Base-by-base conservation (phyloP, 2,113 vertebrate genomes). In the Aldabrachelys gigantea region DNA sequence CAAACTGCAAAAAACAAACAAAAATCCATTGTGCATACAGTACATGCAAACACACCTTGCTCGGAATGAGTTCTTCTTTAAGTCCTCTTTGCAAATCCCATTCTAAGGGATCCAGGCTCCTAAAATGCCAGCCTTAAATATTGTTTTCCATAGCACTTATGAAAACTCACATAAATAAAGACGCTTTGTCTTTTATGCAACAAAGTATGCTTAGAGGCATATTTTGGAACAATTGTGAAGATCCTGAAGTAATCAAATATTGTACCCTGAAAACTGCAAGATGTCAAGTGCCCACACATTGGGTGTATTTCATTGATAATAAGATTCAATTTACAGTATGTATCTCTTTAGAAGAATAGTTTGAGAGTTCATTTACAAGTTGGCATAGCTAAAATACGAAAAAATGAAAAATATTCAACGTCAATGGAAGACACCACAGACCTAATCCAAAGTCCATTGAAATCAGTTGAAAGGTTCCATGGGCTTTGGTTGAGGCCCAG, bases 341-440 rank as follows among this genome's bases (percentile, higher is more conserved):
- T 22, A 27, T 79, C 13, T 78, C 31, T 59, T n/a, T n/a, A 16
- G n/a, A 89, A 41, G 3, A 53, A 13, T 24, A 84, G 17, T 6
- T 79, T 59, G 31, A 47, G 89, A 90, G 76, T 80, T 38, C 75
- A 27, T 25, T 76, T 47, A 44, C 75, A 47, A 76, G 38, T 76
- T 76, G 24, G 41, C 24, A 35, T 13, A 75, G 19, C 31, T 87
- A 83, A 80, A 41, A 75, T n/a, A 10, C 38, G 31, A 38, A 38
- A 22, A 44, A 5, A 47, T 6, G n/a, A 44, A 84, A 25, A 8
- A 75, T 6, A 29, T 2, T 27, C 50, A 2, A 0, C 4, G 5
- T 0, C 10, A 14, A 83, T 76, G 38, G 22, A 76, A 41, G n/a
- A n/a, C 29, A 62, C 29, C 29, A 14, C 13, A 62, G 85, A 79